Conservation (phyloP, 2,113 vertebrate species). For the Fukomys damarensis region DNA sequence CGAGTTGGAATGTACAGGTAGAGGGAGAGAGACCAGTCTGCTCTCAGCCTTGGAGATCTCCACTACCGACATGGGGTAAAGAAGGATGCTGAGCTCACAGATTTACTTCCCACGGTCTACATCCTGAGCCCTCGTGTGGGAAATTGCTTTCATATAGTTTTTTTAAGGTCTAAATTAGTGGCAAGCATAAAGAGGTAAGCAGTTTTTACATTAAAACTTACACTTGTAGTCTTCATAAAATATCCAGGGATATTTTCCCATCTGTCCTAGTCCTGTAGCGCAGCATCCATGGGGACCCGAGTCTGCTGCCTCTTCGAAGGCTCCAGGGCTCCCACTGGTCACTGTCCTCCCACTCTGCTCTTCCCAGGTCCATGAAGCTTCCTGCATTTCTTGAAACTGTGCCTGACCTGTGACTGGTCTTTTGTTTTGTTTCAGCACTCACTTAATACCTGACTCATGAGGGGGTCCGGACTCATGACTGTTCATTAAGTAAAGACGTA, state of each 20-base stretch:
- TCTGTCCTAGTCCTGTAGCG: too few relatives aligned
- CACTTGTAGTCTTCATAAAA: not conserved
- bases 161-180: not conserved
- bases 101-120: not conserved
- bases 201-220: not conserved
- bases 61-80: not conserved
- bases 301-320: not conserved
- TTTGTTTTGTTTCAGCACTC: not conserved
- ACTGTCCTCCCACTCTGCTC: not conserved
- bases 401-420: not conserved
- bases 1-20: not conserved
- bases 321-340: fast-evolving
- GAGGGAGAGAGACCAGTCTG: not conserved
- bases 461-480: not conserved
- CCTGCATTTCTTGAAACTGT: not conserved
- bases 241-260: not conserved
- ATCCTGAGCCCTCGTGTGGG: not conserved
- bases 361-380: too few relatives aligned
- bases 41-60: not conserved
- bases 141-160: not conserved
- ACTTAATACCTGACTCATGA: not conserved
- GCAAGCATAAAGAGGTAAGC: not conserved
- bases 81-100: not conserved
- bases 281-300: not conserved
- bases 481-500: not conserved